Base-by-base conservation (phyloP, 2,113 vertebrate genomes). In the Hymenochirus boettgeri region DNA sequence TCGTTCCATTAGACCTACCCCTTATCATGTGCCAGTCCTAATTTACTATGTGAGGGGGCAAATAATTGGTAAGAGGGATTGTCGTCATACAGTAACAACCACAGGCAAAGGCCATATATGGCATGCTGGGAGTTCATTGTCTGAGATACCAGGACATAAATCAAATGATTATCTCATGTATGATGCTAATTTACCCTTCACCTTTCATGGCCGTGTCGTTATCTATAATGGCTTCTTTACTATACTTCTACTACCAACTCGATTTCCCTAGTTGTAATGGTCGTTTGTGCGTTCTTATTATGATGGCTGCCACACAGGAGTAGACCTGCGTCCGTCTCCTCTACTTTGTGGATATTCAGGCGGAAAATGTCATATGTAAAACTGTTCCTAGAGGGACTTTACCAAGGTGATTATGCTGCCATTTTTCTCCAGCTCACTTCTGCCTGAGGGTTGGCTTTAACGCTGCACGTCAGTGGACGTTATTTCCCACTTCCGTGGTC, bases 361-460 rank as follows among this genome's bases (percentile, higher is more conserved):
- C 45, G 77, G 1, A 70, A 47, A 18, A 74, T 61, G 21, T 85
- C 69, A 0, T 77, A 85, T 86, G 2, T 71, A 83, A 71, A 74
- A 22, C 21, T 88, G 17, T 48, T 61, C 15, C 10, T 86, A 66
- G 1, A 0, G 77, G 7, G 22, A 17, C 7, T 70, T 47, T 73
- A 80, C 65, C 24, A 89, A 70, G 60, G 9, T 59, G 25, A 89
- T 0, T 25, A 0, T 2, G 2, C 0, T 1, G 1, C 65, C 69
- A 61, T 85, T 27, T 75, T 67, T 3, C 71, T 8, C 89, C 89
- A 90, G 3, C 0, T 15, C 73, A 82, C 57, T 17, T 55, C 42
- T 19, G 62, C 84, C n/a, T 74, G 83, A 21, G 89, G 89, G 70
- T 89, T 90, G 70, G 88, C 75, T 45, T 80, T 85, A 61, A 79